Base-by-base conservation (phyloP, 2,113 vertebrate species). In the Natator depressus region DNA sequence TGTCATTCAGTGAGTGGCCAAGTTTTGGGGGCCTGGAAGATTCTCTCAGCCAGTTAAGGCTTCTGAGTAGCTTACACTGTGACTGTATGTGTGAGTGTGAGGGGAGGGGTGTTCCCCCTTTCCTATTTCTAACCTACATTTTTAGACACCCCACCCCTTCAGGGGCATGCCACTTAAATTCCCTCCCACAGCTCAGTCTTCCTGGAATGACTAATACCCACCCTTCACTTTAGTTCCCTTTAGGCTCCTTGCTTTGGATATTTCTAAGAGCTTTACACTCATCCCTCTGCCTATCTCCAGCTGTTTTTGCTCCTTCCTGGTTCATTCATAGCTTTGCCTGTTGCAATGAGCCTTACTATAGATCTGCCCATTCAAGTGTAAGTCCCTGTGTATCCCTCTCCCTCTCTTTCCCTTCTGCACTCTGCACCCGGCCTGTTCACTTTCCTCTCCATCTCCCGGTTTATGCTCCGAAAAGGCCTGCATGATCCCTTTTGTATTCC, bases 401-500 rank as follows among this genome's bases (percentile, higher is more conserved):
- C n/a, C n/a, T 46, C 38, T 76, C 49, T 57, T n/a, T 89, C 10
- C 54, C 47, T 11, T 69, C 86, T 51, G 20, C 46, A 53, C 62
- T 91, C 25, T 35, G 76, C 42, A 80, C 78, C 0, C 3, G 49
- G 16, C 80, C 72, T 35, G 12, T 69, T 91, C 55, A 12, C 51
- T 38, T 72, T 55, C 89, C 9, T 0, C 65, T 79, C 42, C 27
- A 88, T 88, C 35, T 59, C 90, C 82, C 16, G 0, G 31, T n/a
- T 8, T 8, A 82, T 95, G 93, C 78, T 82, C 89, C 84, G 51
- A 35, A 22, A 94, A 87, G 91, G 79, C 90, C n/a, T 86, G 46
- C 94, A 2, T 93, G 42, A 94, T 93, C 97, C 98, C 98, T 99
- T 99, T 99, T 99, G 99, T 99, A 99, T 96, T 8, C 55, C 95